phyloP scores from a whole-genome alignment of 1,140 invertebrate genomes.

The Drosophila trapezifrons region DNA sequence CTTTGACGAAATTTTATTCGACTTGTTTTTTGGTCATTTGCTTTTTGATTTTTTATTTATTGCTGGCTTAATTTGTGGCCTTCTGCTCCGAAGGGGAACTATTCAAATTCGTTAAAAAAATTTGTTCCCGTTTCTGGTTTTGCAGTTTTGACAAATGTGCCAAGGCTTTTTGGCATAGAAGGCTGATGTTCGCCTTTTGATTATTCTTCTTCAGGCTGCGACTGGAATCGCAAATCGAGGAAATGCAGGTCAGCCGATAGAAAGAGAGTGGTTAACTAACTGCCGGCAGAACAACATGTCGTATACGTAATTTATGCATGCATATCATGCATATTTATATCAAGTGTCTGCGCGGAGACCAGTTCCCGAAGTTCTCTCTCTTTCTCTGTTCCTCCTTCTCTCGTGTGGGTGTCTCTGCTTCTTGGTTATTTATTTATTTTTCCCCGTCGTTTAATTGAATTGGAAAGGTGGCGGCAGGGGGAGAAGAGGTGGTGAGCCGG shows the following conservation, averaged over 20 bases:
- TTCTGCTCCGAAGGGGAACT: constrained; percentile 38
- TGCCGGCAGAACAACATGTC: constrained; percentile 55
- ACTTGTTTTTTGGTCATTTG: constrained; percentile 66
- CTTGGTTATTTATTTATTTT: constrained; percentile 42
- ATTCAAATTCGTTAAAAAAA: constrained; percentile 59
- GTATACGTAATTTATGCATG: constrained; percentile 81
- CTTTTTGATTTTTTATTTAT: constrained; percentile 80
- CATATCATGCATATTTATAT: constrained; percentile 71
- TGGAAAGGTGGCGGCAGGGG: constrained; percentile 63
- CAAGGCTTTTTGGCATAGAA: constrained; percentile 47
- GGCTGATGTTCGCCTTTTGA: not conserved
- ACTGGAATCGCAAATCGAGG: constrained; percentile 27
- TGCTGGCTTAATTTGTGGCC: constrained; percentile 74
- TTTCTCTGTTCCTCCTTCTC: not conserved
- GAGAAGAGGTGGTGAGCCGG: not conserved
- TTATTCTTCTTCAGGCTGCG: constrained; percentile 21
- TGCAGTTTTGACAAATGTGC: constrained; percentile 60
- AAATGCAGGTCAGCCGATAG: constrained; percentile 57
- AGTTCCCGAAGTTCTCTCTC: constrained; percentile 50
- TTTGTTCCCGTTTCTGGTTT: constrained; percentile 21
- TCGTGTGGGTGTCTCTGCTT: constrained; percentile 28
- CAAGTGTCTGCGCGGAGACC: constrained; percentile 46
- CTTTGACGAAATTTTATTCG: constrained; percentile 54
- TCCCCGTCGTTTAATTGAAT: constrained; percentile 67
- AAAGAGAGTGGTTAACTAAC: constrained; percentile 33